Conservation (phyloP, 37 sponge, comb jelly and placozoan genomes). For the Oscarella lobularis region DNA sequence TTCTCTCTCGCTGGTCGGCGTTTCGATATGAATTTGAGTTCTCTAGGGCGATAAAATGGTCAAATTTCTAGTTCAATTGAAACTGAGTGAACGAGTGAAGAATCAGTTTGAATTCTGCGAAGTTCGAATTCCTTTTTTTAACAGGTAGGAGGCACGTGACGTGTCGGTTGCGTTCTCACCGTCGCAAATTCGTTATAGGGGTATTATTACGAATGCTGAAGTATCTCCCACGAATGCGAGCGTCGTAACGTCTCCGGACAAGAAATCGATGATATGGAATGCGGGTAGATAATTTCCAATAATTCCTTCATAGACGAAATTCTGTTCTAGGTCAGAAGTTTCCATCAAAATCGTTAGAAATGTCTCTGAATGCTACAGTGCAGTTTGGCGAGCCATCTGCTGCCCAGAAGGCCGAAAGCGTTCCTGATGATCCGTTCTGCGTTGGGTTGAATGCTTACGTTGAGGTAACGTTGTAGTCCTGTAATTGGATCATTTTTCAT, state of each 20-base stretch:
- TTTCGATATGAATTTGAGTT: constrained; percentile 18
- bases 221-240: constrained; percentile 25
- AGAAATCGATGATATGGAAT: constrained; percentile 59
- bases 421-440: constrained; percentile 57
- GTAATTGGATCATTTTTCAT: neutral
- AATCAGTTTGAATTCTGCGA: constrained; percentile 80
- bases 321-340: constrained; percentile 63
- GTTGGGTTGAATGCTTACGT: constrained; percentile 59
- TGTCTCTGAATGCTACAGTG: constrained; percentile 68
- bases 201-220: constrained; percentile 51
- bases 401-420: neutral
- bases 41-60: constrained; percentile 20
- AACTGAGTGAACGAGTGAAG: constrained; percentile 45
- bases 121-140: constrained; percentile 70
- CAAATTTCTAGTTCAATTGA: constrained; percentile 60
- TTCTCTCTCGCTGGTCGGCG: neutral
- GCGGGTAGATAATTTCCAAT: constrained; percentile 28
- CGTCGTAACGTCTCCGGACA: constrained; percentile 37
- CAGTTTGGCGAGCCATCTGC: constrained; percentile 16
- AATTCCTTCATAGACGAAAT: neutral
- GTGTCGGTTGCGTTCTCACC: constrained; percentile 9
- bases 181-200: constrained; percentile 45
- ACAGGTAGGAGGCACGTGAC: constrained; percentile 36
- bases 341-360: constrained; percentile 55
- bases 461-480: constrained; percentile 22